These are phyloP conservation scores for Acromyrmex charruanus DNA, from an alignment of 1,140 invertebrate genomes.

Conservation along the genomic window DNA sequence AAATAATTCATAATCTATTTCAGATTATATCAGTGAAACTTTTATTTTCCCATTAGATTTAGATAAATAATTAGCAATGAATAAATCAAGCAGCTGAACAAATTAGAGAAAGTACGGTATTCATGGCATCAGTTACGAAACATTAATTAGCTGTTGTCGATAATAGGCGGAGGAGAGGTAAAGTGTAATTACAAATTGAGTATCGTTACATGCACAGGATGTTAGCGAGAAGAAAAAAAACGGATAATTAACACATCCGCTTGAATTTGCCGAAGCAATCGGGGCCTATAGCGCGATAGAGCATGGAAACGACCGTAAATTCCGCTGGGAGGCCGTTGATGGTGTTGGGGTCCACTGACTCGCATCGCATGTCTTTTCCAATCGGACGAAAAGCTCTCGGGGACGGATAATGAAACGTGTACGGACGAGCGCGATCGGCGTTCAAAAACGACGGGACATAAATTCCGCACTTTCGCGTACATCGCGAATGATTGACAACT, in stretches of 20 bases:
- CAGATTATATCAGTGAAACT: not conserved
- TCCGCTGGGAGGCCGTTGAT: constrained; percentile 9
- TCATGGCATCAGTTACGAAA: not conserved
- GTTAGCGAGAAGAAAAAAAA: constrained; percentile 28
- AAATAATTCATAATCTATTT: too few relatives aligned
- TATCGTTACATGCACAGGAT: constrained; percentile 24
- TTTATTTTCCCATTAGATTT: not conserved
- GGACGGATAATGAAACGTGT: constrained; percentile 60
- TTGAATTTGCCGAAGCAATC: constrained; percentile 37
- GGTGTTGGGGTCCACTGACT: constrained; percentile 11
- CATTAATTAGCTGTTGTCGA: constrained; percentile 2
- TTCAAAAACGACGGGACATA: constrained; percentile 52
- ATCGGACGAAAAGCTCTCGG: constrained; percentile 59
- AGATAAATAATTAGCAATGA: not conserved
- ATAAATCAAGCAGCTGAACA: not conserved
- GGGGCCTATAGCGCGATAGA: not conserved
- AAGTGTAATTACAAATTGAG: constrained; percentile 47
- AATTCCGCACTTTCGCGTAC: constrained; percentile 58
- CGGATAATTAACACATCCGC: constrained; percentile 48
- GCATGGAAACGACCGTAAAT: constrained; percentile 54
- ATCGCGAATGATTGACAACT: constrained; percentile 50
- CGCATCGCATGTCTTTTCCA: constrained; percentile 61
- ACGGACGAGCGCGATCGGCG: constrained; percentile 43
- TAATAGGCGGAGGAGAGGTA: not conserved
- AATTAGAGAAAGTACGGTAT: not conserved